Conservation (phyloP, 2,113 vertebrate genomes). For the Chunga burmeisteri region DNA sequence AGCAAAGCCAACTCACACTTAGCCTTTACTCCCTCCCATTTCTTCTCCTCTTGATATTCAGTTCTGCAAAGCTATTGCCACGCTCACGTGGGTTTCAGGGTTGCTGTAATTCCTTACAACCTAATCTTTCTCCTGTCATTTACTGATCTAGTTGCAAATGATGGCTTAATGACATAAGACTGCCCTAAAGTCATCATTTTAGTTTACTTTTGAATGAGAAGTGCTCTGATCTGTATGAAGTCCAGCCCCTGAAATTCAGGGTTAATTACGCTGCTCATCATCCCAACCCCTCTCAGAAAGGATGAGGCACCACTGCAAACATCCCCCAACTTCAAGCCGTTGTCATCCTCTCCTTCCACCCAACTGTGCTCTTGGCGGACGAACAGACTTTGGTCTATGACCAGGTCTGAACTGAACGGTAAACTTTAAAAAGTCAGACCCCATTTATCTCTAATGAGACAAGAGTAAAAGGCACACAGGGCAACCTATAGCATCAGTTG, state of each 20-base stretch:
- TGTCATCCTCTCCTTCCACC: neutral
- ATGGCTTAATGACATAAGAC: neutral
- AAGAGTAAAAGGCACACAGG: neutral
- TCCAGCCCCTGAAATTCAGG: neutral
- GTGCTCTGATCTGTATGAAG: neutral
- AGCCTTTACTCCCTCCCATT: neutral
- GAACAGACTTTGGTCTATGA: neutral
- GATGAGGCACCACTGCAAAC: neutral
- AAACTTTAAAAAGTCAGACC: neutral
- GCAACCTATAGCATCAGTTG: neutral
- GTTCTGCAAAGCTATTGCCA: neutral
- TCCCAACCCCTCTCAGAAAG: neutral
- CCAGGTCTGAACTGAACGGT: neutral
- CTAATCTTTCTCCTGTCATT: neutral
- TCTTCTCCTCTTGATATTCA: neutral
- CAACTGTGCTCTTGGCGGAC: neutral
- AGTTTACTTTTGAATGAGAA: neutral
- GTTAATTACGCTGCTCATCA: neutral
- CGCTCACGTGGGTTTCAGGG: neutral
- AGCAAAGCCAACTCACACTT: neutral
- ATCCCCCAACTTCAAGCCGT: neutral
- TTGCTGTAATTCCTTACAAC: neutral
- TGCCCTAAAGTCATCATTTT: neutral
- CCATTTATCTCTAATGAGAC: neutral
- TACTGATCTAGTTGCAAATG: neutral